phyloP scores from a whole-genome alignment of 2,113 vertebrate species.

The Gavia stellata region DNA sequence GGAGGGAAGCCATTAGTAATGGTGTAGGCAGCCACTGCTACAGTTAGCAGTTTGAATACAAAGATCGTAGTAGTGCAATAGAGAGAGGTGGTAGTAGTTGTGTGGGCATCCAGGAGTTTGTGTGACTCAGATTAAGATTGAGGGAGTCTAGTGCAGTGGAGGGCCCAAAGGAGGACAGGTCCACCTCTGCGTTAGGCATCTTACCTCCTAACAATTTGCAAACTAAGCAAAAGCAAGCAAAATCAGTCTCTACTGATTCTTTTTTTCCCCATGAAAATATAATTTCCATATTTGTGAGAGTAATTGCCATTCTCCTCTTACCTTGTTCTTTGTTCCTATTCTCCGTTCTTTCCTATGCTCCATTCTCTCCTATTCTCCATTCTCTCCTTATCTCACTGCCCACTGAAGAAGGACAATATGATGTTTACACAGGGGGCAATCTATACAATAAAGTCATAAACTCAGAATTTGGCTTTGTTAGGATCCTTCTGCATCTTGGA shows the following conservation, averaged over 20 bases:
- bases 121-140: not conserved
- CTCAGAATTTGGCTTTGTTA: not conserved
- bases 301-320: not conserved
- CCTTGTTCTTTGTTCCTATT: not conserved
- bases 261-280: not conserved
- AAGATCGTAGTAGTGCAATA: not conserved
- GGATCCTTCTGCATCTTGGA: not conserved
- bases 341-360: not conserved
- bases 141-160: not conserved
- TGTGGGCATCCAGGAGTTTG: not conserved
- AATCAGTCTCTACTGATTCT: not conserved
- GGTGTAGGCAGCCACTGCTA: not conserved
- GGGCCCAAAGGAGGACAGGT: not conserved
- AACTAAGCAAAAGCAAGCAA: not conserved
- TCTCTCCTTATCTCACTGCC: not conserved
- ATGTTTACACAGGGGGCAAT: not conserved
- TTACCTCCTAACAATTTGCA: not conserved
- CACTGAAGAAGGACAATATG: rapidly evolving
- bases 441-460: not conserved
- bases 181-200: not conserved
- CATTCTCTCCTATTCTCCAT: not conserved
- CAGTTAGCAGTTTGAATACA: not conserved
- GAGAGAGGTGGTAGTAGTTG: not conserved
- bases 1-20: not conserved
- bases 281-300: not conserved